These are phyloP conservation scores for Corella eumyota DNA, from an alignment of 23 tunicate genomes.

Conservation along the genomic window DNA sequence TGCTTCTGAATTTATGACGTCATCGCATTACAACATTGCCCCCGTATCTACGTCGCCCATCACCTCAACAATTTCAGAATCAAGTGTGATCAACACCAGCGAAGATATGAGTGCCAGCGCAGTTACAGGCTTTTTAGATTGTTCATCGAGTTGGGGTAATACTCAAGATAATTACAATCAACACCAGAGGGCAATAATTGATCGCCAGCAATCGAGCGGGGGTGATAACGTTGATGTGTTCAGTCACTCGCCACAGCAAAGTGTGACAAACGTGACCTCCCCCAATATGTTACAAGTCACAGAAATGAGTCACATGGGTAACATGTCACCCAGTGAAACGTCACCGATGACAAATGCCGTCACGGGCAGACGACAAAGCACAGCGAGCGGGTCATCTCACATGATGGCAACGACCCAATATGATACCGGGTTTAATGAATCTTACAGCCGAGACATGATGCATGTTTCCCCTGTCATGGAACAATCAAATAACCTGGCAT, in stretches of 20 bases:
- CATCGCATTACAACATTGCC: conserved; percentile 36
- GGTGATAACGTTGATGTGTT: conserved; percentile 1
- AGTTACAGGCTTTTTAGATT: conserved; percentile 1
- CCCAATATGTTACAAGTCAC: too few relatives aligned
- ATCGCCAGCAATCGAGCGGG: conserved; percentile 5
- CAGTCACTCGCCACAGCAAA: conserved; percentile 10
- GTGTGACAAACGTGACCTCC: too few relatives aligned
- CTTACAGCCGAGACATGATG: too few relatives aligned
- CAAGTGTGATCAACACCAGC: background rate
- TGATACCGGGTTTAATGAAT: too few relatives aligned
- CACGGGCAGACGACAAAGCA: conserved; percentile 10
- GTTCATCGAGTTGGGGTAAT: conserved; percentile 9
- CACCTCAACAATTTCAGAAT: background rate
- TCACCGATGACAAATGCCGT: conserved; percentile 5
- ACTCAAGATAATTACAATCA: too few relatives aligned
- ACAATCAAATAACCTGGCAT: too few relatives aligned
- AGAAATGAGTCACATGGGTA: too few relatives aligned
- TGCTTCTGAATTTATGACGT: conserved; percentile 49
- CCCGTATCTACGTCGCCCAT: conserved; percentile 16
- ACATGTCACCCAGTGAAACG: background rate
- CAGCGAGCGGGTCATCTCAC: conserved; percentile 14
- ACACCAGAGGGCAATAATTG: too few relatives aligned
- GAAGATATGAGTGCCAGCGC: conserved; percentile 32
- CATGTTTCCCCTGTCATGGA: too few relatives aligned
- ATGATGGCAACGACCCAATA: too few relatives aligned